Conservation (phyloP, 2,797 vertebrate genomes). For the Phalanger gymnotis region DNA sequence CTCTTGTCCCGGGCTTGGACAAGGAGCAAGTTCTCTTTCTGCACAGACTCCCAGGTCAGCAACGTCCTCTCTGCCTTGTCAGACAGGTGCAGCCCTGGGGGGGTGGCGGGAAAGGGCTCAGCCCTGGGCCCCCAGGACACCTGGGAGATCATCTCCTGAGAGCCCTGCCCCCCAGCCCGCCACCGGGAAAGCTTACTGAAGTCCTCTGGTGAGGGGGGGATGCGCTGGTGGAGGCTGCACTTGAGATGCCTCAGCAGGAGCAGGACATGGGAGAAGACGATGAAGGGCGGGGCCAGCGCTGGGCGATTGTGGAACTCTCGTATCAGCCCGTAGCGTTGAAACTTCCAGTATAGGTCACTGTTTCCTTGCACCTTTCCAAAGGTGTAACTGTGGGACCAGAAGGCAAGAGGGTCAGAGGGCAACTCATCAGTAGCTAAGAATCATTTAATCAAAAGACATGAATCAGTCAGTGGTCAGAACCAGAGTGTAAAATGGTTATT, state of each 20-base stretch:
- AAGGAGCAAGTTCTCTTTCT: conserved; percentile 90
- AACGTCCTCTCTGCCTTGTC: conserved; percentile 83
- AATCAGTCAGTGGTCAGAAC: not conserved
- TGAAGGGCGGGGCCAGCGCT: conserved; percentile 90
- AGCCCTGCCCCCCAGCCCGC: not conserved
- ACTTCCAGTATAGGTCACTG: conserved; percentile 93
- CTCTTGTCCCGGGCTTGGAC: conserved; percentile 84
- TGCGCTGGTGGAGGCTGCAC: conserved; percentile 70
- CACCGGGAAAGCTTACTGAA: not conserved
- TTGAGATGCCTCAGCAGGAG: conserved; percentile 84
- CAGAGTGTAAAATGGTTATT: not conserved
- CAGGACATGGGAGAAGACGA: conserved; percentile 90
- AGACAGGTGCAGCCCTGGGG: conserved; percentile 83
- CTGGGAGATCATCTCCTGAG: accelerated
- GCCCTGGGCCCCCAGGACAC: not conserved
- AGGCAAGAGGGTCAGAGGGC: not conserved
- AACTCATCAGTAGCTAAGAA: not conserved
- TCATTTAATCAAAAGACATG: not conserved
- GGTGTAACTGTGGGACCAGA: conserved; percentile 86
- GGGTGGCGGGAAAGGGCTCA: not conserved
- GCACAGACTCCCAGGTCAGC: conserved; percentile 90
- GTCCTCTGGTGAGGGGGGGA: not conserved
- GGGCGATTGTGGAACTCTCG: conserved; percentile 92
- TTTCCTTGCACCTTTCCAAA: conserved; percentile 92
- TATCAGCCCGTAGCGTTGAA: conserved; percentile 92